Evolutionary conservation across 2,113 vertebrate species (phyloP).

Genomic region (Tangachromis dhanisi): DNA sequence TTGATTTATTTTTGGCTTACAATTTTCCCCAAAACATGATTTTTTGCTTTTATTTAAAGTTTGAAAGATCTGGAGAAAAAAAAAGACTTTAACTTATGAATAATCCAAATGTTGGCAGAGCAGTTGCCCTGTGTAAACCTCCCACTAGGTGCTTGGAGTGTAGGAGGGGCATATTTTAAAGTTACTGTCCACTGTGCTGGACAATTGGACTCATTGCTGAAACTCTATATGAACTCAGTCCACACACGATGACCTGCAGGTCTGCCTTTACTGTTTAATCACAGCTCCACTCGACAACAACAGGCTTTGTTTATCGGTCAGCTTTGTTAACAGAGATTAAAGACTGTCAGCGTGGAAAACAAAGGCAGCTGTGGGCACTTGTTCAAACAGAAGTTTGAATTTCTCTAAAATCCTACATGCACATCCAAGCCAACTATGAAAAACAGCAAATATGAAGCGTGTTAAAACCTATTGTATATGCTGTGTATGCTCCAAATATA

Average conservation of each 20-base stretch:
- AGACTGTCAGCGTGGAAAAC: neutral
- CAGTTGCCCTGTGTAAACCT: neutral
- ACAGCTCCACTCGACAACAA: neutral
- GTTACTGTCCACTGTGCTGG: neutral
- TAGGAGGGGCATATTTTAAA: neutral
- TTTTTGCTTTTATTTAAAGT: neutral
- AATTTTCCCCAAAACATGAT: neutral
- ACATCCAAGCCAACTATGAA: neutral
- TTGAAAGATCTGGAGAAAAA: neutral
- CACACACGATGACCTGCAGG: neutral
- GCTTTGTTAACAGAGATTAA: neutral
- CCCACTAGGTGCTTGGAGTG: neutral
- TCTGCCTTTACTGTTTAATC: neutral
- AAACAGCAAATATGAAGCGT: neutral
- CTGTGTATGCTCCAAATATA: neutral
- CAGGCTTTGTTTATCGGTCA: neutral
- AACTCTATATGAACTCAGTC: neutral
- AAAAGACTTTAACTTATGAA: neutral
- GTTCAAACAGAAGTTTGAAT: neutral
- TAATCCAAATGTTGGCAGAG: neutral
- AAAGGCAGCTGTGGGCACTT: neutral
- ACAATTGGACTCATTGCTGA: neutral
- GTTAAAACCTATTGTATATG: neutral
- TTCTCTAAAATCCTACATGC: rapidly evolving
- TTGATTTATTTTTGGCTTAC: neutral